Evolutionary conservation across 2,888 invertebrate genomes (phyloP), one percentile per base, ranked within the genome.

Genomic region (Theodoxus fluviatilis): DNA sequence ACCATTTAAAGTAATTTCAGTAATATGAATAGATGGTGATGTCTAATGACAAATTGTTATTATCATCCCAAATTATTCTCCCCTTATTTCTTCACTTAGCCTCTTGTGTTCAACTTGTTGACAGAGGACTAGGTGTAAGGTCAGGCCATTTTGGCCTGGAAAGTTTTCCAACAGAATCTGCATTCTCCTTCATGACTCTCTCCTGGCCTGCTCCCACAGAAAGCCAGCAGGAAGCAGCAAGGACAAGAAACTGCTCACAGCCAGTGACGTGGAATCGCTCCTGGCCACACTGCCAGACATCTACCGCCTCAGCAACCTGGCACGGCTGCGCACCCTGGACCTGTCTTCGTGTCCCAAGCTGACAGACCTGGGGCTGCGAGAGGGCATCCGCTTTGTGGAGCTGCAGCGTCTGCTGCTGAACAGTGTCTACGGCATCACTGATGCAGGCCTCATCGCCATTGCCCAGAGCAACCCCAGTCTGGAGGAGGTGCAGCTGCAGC

Each of bases 351-450:
- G 93, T 81, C 91, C 91, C 76, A 90, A 90, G 84, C 91, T 93
- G 68, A 92, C 92, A 25, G 93, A 93, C 85, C 90, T 92, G 0
- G 92, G 93, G 74, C 83, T 93, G 12, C 91, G 90, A 73, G 91
- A 92, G 79, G 91, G 92, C 49, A 90, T 93, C 74, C 89, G 89
- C 73, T 92, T 92, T 80, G 88, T 89, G 66, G 92, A 92, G 84
- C 87, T 93, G 7, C 86, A 87, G 40, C 87, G 88, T 72, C 87
- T 93, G 33, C 89, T 91, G 80, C 86, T 93, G 65, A 91, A 91
- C 72, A 90, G 91, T 83, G 92, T 93, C 79, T 91, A 92, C 80
- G 91, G 87, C 85, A 90, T 93, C 71, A 91, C 92, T 0, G 89
- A 91, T 74, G 87, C 89, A 73, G 92, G 93, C 49, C 89, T 93